Base-by-base conservation (phyloP, 2,113 vertebrate species). In the Trichechus manatus region DNA sequence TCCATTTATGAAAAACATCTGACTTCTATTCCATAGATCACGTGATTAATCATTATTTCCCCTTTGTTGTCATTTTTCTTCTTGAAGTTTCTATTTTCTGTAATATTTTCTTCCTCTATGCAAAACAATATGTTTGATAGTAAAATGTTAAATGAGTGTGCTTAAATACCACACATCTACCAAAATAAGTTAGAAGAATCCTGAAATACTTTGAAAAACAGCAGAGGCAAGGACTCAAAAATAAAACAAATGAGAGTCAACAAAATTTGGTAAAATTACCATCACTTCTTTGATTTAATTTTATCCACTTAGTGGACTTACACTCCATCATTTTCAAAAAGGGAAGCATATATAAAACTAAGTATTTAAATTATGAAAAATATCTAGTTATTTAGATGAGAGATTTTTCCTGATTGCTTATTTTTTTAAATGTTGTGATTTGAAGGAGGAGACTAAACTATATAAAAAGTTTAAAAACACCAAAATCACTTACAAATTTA, bases 291-390 rank as follows among this genome's bases (percentile, higher is more conserved):
- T 61, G 53, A 81, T 83, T 85, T 93, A 80, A 80, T 74, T 70
- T 80, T 87, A 87, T 61, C 36, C 31, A 83, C 4, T 56, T n/a
- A 42, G 3, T 33, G 6, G 56, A 89, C 74, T 85, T 56, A 72
- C 36, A 90, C 23, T 19, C 20, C 9, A 87, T 63, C 8, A 42
- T 82, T 81, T 53, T 78, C 36, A 25, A 87, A 66, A 70, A 56
- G 50, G 29, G 36, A 86, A 31, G 44, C 15, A 4, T 10, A 84
- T 33, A 68, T 23, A 77, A 94, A 84, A 83, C 11, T 22, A 50
- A 92, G 86, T 36, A 39, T 39, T 89, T 93, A 42, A 61, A 77
- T 83, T 82, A 84, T 93, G n/a, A 83, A 97, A 93, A 87, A n/a
- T 9, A 44, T 53, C 19, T 59, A 36, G 13, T 66, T 47, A 44